phyloP scores from a whole-genome alignment of 2,113 vertebrate species.

The Pipa parva region DNA sequence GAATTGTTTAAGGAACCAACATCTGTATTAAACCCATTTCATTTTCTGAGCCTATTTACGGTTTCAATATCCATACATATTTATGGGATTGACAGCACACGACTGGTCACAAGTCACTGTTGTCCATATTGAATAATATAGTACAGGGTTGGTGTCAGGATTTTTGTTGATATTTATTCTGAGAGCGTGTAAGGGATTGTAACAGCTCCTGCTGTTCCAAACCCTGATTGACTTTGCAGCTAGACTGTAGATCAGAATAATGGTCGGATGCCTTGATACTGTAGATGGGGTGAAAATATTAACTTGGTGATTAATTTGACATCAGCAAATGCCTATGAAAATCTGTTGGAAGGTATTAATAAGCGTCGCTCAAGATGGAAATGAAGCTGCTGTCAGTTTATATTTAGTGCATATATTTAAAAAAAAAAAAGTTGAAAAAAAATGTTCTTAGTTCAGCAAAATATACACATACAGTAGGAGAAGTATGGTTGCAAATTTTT shows the following conservation, averaged over 20 bases:
- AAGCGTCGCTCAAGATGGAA: too few relatives aligned
- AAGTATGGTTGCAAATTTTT: too few relatives aligned
- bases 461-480: too few relatives aligned
- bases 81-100: conserved; percentile 30
- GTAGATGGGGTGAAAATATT: conserved; percentile 19
- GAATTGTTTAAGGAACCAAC: not conserved
- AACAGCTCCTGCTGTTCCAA: conserved; percentile 25
- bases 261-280: conserved; percentile 23
- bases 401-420: not conserved
- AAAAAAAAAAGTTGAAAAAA: too few relatives aligned
- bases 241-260: conserved; percentile 34
- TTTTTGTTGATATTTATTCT: conserved; percentile 34
- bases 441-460: too few relatives aligned
- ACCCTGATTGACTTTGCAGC: conserved; percentile 28
- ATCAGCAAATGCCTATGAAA: conserved; percentile 27
- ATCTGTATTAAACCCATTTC: conserved; percentile 12
- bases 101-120: conserved; percentile 28
- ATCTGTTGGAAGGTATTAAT: conserved; percentile 9
- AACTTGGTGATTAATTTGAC: conserved; percentile 36
- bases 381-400: too few relatives aligned
- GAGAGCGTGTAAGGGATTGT: conserved; percentile 34
- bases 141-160: conserved; percentile 7
- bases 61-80: conserved; percentile 32
- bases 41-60: conserved; percentile 28
- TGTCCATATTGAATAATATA: conserved; percentile 30